phyloP scores from a whole-genome alignment of 2,797 vertebrate species.

The Petrocephalus sullivani region DNA sequence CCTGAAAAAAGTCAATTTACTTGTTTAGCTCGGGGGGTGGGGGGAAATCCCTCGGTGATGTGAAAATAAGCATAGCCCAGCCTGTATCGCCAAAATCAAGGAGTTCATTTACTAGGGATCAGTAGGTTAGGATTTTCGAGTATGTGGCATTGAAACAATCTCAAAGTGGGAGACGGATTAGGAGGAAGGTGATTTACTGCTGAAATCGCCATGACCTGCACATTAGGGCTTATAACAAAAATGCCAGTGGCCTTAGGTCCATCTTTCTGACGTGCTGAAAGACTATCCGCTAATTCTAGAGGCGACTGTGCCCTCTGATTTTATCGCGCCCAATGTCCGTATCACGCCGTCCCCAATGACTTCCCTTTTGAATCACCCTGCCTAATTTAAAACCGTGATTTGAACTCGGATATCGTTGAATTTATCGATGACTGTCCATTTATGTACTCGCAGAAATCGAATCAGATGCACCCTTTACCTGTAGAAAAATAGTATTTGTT shows the following conservation, averaged over 20 bases:
- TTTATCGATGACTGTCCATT: background rate
- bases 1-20: constrained; percentile 13
- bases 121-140: constrained; percentile 20
- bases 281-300: background rate
- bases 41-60: background rate
- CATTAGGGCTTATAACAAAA: background rate
- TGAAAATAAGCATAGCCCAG: constrained; percentile 19
- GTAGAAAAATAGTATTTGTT: background rate
- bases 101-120: constrained; percentile 41
- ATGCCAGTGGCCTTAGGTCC: background rate
- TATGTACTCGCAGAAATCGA: background rate
- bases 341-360: background rate
- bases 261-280: background rate
- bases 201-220: background rate
- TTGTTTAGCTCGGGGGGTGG: constrained; percentile 24
- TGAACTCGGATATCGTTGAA: background rate
- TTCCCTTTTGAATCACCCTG: background rate
- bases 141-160: constrained; percentile 23
- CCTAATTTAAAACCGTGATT: background rate
- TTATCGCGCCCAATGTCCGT: background rate
- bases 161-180: constrained; percentile 20
- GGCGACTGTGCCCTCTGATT: background rate
- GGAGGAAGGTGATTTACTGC: constrained; percentile 2
- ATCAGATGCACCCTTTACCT: background rate
- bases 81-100: constrained; percentile 37